Evolutionary conservation across 2,797 vertebrate genomes (phyloP), one percentile per base, ranked within the genome.

Genomic region (Leuciscus waleckii): DNA sequence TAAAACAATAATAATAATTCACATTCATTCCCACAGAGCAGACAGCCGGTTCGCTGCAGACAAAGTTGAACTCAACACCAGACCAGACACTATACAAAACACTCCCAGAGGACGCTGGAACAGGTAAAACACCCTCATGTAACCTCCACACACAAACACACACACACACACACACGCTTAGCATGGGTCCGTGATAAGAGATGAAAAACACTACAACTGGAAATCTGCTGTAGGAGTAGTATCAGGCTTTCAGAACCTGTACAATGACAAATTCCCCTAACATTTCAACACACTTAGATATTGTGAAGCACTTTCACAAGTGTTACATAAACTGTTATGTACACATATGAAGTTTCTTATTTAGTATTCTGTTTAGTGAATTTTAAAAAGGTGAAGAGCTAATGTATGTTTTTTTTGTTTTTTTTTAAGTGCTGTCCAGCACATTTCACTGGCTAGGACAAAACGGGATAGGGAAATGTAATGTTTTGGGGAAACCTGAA

Each of bases 201-300:
- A 83, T 87, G 74, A 83, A 87, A 84, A 87, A 87, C 77, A 65
- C 10, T 77, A 74, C 2, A 76, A 49, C 76, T 79, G 69, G n/a
- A 67, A 69, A 75, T 77, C 70, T 74, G 86, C 79, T 73, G 74
- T 54, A 76, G 61, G 82, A 82, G 61, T 46, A 85, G 79, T 58
- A 63, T 81, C 82, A 75, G 70, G 56, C n/a, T 85, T 74, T 76
- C 70, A 81, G 68, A 54, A 49, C 43, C 49, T 71, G 74, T 76
- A 35, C 61, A 82, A 85, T 84, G 82, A 69, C 75, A 68, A 82
- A 21, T 58, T 70, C 71, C 49, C 71, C 71, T 10, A 56, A 56
- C 43, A 49, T 29, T 63, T 78, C 37, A 43, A 63, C 23, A 32
- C 73, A 61, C 41, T 23, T 81, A 82, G 17, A 35, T 37, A n/a